A percentile compares a stretch with the other conserved stretches of the same genome.
These are phyloP conservation scores for Mechanitis mazaeus DNA, from an alignment of 2,888 invertebrate species.

Conservation along the genomic window DNA sequence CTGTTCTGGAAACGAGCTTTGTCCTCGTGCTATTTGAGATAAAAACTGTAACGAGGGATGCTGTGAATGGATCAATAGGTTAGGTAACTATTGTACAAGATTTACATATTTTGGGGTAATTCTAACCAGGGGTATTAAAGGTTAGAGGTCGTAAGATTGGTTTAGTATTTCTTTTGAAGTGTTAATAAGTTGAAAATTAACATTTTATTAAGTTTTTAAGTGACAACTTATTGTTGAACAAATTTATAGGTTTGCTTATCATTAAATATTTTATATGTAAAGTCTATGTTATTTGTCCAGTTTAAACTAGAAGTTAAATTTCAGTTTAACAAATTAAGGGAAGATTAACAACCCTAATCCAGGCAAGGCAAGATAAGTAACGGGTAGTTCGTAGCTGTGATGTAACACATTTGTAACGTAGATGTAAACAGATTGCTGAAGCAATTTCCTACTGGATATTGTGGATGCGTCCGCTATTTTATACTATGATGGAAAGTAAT, in stretches of 20 bases:
- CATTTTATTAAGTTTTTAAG: background rate
- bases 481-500: slow-evolving; percentile 5
- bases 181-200: background rate
- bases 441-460: slow-evolving; percentile 46
- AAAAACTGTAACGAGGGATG: slow-evolving; percentile 51
- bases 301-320: background rate
- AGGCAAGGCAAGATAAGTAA: slow-evolving; percentile 55
- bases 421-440: slow-evolving; percentile 66
- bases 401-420: slow-evolving; percentile 71
- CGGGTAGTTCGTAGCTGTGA: slow-evolving; percentile 58
- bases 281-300: no score
- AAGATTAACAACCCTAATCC: slow-evolving; percentile 43
- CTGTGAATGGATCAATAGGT: slow-evolving; percentile 41
- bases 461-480: slow-evolving; percentile 5
- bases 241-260: no score
- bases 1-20: slow-evolving; percentile 25
- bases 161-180: background rate
- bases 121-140: slow-evolving; percentile 14
- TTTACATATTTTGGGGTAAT: slow-evolving; percentile 42
- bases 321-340: background rate
- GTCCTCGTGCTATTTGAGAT: slow-evolving; percentile 38
- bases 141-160: slow-evolving; percentile 5
- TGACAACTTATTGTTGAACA: background rate
- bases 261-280: no score
- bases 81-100: slow-evolving; percentile 28